Evolutionary conservation across 2,113 vertebrate genomes (phyloP).

Genomic region (Zapus hudsonius): DNA sequence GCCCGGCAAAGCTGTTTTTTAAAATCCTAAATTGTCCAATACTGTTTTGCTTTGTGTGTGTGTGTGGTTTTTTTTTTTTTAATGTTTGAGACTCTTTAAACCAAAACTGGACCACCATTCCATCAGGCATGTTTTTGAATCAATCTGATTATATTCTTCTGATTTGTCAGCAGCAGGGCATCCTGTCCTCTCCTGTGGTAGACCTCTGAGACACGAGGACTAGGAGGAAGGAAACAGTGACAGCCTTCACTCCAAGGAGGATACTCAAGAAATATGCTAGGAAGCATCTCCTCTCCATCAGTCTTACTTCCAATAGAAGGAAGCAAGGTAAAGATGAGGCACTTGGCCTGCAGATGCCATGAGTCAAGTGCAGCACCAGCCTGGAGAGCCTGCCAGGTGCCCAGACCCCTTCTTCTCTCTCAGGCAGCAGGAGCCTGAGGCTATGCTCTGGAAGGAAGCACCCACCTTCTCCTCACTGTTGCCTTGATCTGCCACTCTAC

Average conservation of each 20-base stretch:
- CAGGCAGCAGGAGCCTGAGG: background rate
- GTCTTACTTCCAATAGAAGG: background rate
- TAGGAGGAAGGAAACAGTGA: background rate
- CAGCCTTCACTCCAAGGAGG: background rate
- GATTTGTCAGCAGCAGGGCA: background rate
- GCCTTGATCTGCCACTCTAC: background rate
- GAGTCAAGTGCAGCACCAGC: background rate
- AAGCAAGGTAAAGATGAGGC: background rate
- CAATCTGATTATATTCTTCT: background rate
- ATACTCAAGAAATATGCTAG: accelerated
- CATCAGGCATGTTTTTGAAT: background rate
- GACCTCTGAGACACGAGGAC: background rate
- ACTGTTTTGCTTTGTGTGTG: too few species aligned
- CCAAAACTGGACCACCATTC: background rate
- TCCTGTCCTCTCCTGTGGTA: too few species aligned
- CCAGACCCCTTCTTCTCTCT: background rate
- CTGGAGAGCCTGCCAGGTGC: background rate
- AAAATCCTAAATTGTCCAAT: too few species aligned
- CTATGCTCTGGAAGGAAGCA: background rate
- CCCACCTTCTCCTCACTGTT: background rate
- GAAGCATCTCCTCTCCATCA: background rate
- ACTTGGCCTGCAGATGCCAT: too few species aligned
- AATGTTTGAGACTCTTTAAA: background rate
- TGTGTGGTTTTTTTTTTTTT: background rate
- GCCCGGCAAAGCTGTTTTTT: too few species aligned